Base-by-base conservation (phyloP, 1,140 invertebrate species). In the Uloborus diversus region DNA sequence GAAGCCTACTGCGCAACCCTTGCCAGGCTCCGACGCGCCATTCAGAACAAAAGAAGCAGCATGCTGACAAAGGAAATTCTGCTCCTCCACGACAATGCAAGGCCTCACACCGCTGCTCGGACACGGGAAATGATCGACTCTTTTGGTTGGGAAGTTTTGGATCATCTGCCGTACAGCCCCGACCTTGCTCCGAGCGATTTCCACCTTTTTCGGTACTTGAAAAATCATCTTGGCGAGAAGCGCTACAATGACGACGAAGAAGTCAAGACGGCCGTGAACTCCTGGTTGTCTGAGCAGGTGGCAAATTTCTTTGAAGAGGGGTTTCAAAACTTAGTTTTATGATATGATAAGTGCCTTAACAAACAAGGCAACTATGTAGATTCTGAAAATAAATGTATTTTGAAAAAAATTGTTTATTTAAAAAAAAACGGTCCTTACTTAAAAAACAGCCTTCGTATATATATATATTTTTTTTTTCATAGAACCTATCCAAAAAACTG, bases 11-110 rank as follows among this genome's bases (percentile, higher is more conserved):
- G 65, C 14, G 20, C 69, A 53, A 81, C 47, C 20, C 68, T 76
- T 32, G 70, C 20, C 28, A 79, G 64, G 56, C 61, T 83, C n/a
- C 25, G 47, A 13, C 20, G 73, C 28, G 65, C 33, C 35, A 82
- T 84, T 28, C 57, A 82, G 37, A 79, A 83, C 49, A 81, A 82
- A 82, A 30, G 68, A 14, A 65, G 78, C n/a, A 79, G 75, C 59
- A 47, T 76, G 28, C 66, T 84, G 59, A 82, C 62, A 49, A 70
- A 81, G 57, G 62, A 61, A 71, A 71, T 84, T 25, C 49, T 82
- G 47, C 68, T 85, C 25, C 70, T 83, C 32, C 85, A 87, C 70
- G 86, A 87, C 83, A 86, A 86, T 80, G 83, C 85, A 9, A 79
- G 84, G 51, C 84, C 82, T 28, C 84, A 87, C 78, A 79, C 75